These are phyloP conservation scores for Coenonympha glycerion DNA, from an alignment of 2,888 invertebrate species.

Conservation along the genomic window DNA sequence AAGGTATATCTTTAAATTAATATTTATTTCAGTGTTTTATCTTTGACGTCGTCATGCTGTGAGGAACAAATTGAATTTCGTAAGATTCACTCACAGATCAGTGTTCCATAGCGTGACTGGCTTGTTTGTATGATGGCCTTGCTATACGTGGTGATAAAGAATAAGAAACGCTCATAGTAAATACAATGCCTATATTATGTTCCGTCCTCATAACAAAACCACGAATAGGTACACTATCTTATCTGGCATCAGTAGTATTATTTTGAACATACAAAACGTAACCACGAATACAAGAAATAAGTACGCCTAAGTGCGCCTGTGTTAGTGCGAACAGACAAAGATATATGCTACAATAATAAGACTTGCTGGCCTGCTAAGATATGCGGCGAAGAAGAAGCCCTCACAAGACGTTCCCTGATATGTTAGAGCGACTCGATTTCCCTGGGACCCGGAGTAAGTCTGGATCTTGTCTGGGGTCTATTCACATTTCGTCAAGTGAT, in stretches of 20 bases:
- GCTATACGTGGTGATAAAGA: background rate
- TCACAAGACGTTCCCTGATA: too few species aligned
- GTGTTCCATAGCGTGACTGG: background rate
- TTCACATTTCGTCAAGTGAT: too few species aligned
- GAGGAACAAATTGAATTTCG: constrained; percentile 2
- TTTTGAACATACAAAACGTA: too few species aligned
- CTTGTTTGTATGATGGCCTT: constrained; percentile 5
- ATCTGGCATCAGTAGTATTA: constrained; percentile 5
- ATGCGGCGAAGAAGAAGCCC: too few species aligned
- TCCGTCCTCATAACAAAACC: constrained; percentile 3
- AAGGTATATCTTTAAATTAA: background rate
- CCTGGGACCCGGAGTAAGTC: too few species aligned
- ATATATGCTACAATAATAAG: too few species aligned
- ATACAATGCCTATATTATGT: constrained; percentile 4
- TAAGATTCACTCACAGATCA: background rate
- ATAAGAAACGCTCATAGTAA: constrained; percentile 5
- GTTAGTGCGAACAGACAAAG: too few species aligned
- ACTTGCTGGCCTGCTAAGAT: too few species aligned
- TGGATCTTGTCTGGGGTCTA: too few species aligned
- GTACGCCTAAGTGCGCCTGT: too few species aligned
- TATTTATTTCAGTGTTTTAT: background rate
- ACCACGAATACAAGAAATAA: too few species aligned
- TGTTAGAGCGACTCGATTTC: too few species aligned
- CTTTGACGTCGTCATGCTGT: background rate
- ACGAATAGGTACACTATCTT: constrained; percentile 12